Evolutionary conservation across 2,797 vertebrate genomes (phyloP).

Genomic region (Myotis vivesi): DNA sequence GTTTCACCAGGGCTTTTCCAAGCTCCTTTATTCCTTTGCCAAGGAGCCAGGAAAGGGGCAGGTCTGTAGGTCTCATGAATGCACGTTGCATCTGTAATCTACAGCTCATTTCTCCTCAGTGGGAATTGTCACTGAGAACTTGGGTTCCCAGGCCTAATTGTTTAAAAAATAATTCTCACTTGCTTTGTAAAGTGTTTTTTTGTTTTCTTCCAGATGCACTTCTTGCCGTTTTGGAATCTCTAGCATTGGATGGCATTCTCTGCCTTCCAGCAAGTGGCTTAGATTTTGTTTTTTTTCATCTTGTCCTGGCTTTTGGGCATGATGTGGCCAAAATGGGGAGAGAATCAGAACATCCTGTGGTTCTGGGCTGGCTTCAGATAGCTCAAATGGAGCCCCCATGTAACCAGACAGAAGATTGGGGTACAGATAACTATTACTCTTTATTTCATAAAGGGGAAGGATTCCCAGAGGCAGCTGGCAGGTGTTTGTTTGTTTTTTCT

Average conservation of each 20-base stretch:
- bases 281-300: not conserved
- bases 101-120: rapidly evolving
- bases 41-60: not conserved
- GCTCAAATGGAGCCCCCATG: not conserved
- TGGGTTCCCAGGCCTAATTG: not conserved
- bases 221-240: slow-evolving; percentile 2
- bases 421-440: not conserved
- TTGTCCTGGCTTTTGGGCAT: not conserved
- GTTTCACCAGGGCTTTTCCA: not conserved
- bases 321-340: not conserved
- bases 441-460: not conserved
- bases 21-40: not conserved
- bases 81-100: not conserved
- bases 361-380: not conserved
- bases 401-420: not conserved
- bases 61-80: not conserved
- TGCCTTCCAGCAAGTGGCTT: not conserved
- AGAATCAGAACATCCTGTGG: not conserved
- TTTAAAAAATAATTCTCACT: not conserved
- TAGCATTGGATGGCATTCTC: not conserved
- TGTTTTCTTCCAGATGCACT: not conserved
- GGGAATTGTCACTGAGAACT: not conserved
- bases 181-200: not conserved
- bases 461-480: not conserved
- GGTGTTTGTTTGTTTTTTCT: not conserved